These are phyloP conservation scores for Micrasema minimum DNA, from an alignment of 1,140 invertebrate species.

Conservation along the genomic window DNA sequence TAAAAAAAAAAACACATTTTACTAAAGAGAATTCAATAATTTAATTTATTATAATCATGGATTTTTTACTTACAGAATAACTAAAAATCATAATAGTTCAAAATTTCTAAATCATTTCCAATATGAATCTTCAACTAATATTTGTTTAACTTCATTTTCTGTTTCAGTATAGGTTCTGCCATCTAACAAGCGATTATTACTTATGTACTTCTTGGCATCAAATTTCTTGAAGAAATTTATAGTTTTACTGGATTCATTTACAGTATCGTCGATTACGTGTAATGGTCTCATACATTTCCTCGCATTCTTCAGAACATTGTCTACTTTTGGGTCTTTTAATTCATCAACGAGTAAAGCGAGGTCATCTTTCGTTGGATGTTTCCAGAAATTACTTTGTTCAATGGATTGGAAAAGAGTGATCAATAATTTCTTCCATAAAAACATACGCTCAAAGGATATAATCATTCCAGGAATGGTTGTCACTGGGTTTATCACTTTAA, in stretches of 20 bases:
- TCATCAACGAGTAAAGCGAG: neutral
- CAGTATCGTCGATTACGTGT: constrained; percentile 2
- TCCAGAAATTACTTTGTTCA: neutral
- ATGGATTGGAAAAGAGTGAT: neutral
- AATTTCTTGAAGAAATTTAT: constrained; percentile 22
- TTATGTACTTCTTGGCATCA: constrained; percentile 32
- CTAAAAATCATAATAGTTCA: too few species aligned
- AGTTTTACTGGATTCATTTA: neutral
- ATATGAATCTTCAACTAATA: constrained; percentile 32
- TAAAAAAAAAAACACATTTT: too few species aligned
- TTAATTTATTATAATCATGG: too few species aligned
- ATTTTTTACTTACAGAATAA: too few species aligned
- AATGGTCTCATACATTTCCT: constrained; percentile 22
- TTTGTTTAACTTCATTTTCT: constrained; percentile 32
- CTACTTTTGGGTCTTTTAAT: constrained; percentile 11
- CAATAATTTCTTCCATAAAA: constrained; percentile 21
- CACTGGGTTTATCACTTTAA: constrained; percentile 16
- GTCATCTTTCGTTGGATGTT: neutral
- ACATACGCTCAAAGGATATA: neutral
- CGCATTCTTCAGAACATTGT: constrained; percentile 22
- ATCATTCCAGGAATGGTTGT: constrained; percentile 10
- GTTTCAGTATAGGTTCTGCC: constrained; percentile 26
- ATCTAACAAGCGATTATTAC: neutral
- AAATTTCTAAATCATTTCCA: constrained; percentile 26
- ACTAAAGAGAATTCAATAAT: too few species aligned